Evolutionary conservation across 2,113 vertebrate genomes (phyloP), one percentile per base, ranked within the genome.

Genomic region (Periophthalmodon schlosseri): DNA sequence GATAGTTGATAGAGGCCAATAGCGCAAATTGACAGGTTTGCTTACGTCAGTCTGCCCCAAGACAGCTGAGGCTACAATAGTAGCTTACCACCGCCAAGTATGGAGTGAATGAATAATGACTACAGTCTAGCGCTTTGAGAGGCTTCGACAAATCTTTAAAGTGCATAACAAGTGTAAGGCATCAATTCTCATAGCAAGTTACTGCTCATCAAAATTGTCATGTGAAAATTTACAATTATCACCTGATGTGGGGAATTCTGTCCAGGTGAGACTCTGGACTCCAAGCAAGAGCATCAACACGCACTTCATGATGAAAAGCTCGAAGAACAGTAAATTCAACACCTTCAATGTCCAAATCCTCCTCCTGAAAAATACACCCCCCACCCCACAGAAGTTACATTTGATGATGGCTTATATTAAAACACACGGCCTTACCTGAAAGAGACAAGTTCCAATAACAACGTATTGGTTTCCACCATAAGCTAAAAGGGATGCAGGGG

Each of bases 191-290:
- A 47, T 15, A 12, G 16, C 50, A 52, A 18, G 15, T n/a, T 54
- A 44, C 8, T 44, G 20, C 50, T 54, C 18, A 18, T 18, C 15
- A 52, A 52, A 18, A 52, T 52, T 56, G 20, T 56, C 7, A 10
- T 52, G 52, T 44, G 39, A 34, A 11, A 54, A 65, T 58, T 21
- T 13, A 70, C 13, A 1, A 46, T 8, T 2, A 4, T 39, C 94
- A 99, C 97, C 95, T 97, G 92, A 99, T 82, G 83, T 75, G 94
- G 90, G 87, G 94, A 83, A 98, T 82, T 60, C 94, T 84, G 91
- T 98, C 95, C 82, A 98, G 93, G 34, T 93, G 94, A 11, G 95
- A 96, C 88, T 99, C 95, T 4, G 98, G 98, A 83, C 97, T 99
- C 98, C 98, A 99, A 0, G 96, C 96, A 23, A 99, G 95, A 47